Evolutionary conservation across 2,113 vertebrate species (phyloP).

Genomic region (Mesembrinibis cayennensis): DNA sequence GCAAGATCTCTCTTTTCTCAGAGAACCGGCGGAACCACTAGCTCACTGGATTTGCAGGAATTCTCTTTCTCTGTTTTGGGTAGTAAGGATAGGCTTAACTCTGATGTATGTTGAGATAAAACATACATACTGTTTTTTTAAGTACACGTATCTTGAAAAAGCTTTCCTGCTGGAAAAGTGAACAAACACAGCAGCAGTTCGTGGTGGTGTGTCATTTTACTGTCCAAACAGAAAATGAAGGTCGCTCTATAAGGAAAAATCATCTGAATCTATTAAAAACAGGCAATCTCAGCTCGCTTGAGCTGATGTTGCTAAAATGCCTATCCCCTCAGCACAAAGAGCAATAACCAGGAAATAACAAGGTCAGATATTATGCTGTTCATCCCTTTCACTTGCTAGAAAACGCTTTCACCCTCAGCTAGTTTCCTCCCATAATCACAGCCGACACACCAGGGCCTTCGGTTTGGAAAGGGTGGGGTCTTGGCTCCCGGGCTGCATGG

Average conservation of each 20-base stretch:
- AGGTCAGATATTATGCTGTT: background rate
- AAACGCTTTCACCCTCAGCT: slow-evolving; percentile 1
- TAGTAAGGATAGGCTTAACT: background rate
- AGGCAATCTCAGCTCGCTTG: accelerated
- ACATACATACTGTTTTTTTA: background rate
- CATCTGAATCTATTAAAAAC: background rate
- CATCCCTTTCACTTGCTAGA: background rate
- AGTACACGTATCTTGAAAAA: background rate
- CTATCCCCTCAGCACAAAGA: background rate
- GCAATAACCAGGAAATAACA: background rate
- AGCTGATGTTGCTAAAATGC: background rate
- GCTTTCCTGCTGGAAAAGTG: background rate
- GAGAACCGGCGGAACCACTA: background rate
- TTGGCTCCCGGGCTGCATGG: background rate
- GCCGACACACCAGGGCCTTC: accelerated
- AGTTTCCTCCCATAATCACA: background rate
- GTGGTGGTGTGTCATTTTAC: background rate
- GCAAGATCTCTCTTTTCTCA: background rate
- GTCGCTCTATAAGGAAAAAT: background rate
- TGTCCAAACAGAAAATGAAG: background rate
- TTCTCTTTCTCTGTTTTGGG: background rate
- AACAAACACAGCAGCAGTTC: background rate
- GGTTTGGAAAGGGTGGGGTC: background rate
- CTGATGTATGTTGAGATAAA: background rate
- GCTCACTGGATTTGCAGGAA: background rate